Percentiles rank a stretch among this genome's conserved stretches.
Conservation (phyloP, 2,113 vertebrate species). For the Garra rufa region DNA sequence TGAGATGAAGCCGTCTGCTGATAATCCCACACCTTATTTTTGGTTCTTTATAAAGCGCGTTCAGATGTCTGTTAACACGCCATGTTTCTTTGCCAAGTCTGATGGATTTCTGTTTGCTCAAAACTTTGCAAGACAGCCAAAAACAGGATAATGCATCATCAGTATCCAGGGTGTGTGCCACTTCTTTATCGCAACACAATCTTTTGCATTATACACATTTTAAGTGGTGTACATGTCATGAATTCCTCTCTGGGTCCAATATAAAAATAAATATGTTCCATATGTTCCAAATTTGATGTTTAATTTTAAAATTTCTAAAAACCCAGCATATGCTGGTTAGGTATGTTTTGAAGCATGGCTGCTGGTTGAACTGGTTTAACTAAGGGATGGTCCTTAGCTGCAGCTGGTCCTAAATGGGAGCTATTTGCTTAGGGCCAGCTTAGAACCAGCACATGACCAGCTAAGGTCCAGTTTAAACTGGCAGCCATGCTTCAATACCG, state of each 20-base stretch:
- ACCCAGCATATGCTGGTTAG: too few relatives aligned
- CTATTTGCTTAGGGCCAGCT: too few relatives aligned
- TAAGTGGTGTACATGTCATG: neutral
- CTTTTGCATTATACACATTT: neutral
- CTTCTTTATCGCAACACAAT: neutral
- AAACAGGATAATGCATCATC: slow-evolving; percentile 24
- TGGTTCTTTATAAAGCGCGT: slow-evolving; percentile 1
- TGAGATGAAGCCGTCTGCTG: slow-evolving; percentile 62
- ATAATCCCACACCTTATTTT: slow-evolving; percentile 4
- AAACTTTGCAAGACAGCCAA: slow-evolving; percentile 26
- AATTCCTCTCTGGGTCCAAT: neutral
- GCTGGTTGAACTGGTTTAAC: too few relatives aligned
- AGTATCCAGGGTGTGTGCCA: neutral
- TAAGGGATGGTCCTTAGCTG: too few relatives aligned
- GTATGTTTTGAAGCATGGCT: too few relatives aligned
- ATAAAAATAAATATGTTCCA: neutral
- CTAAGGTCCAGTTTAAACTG: too few relatives aligned
- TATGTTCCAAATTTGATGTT: neutral
- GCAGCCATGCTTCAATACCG: too few relatives aligned
- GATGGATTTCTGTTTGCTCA: slow-evolving; percentile 39
- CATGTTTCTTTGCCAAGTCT: slow-evolving; percentile 4
- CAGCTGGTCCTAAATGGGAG: too few relatives aligned
- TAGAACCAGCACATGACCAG: too few relatives aligned
- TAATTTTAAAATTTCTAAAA: too few relatives aligned
- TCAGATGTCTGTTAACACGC: slow-evolving; percentile 1